Percentiles rank a stretch among this genome's conserved stretches.
phyloP scores from a whole-genome alignment of 1,140 invertebrate genomes.

The Temnothorax nylanderi region DNA sequence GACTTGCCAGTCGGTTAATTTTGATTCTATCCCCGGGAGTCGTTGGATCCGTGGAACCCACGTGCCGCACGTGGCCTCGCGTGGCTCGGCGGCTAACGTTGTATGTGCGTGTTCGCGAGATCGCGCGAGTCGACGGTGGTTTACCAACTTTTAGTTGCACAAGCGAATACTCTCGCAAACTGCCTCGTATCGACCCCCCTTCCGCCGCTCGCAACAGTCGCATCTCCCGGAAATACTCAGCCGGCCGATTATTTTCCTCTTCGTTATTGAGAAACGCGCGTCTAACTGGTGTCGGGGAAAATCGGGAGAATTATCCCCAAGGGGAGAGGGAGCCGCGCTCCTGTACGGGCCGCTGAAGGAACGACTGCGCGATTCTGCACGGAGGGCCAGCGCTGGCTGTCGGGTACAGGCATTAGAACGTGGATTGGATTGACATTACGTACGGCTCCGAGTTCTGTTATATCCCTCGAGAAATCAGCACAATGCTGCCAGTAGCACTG shows the following conservation, averaged over 20 bases:
- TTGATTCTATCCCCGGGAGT: slow-evolving; percentile 28
- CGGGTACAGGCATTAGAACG: slow-evolving; percentile 54
- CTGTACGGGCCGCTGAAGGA: slow-evolving; percentile 33
- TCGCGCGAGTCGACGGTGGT: background rate
- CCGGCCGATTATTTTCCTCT: background rate
- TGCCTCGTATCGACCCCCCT: background rate
- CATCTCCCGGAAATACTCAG: background rate
- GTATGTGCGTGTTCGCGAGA: background rate
- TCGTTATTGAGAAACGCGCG: background rate
- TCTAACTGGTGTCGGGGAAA: background rate
- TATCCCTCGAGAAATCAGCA: slow-evolving; percentile 69
- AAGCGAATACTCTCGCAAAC: background rate
- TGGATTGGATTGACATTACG: slow-evolving; percentile 68
- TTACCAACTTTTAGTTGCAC: slow-evolving; percentile 36
- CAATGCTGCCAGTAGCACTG: slow-evolving; percentile 50
- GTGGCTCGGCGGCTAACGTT: background rate
- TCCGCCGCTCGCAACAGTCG: background rate
- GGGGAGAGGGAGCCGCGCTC: background rate
- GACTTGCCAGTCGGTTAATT: slow-evolving; percentile 57
- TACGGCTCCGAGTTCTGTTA: slow-evolving; percentile 61
- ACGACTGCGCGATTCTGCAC: slow-evolving; percentile 35
- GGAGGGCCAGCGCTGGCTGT: slow-evolving; percentile 33
- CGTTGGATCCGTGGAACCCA: slow-evolving; percentile 18
- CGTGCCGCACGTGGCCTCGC: background rate
- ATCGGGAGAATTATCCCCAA: background rate